A percentile compares a stretch with the other conserved stretches of the same genome.
phyloP scores from a whole-genome alignment of 2,113 vertebrate genomes.

The Tangachromis dhanisi region DNA sequence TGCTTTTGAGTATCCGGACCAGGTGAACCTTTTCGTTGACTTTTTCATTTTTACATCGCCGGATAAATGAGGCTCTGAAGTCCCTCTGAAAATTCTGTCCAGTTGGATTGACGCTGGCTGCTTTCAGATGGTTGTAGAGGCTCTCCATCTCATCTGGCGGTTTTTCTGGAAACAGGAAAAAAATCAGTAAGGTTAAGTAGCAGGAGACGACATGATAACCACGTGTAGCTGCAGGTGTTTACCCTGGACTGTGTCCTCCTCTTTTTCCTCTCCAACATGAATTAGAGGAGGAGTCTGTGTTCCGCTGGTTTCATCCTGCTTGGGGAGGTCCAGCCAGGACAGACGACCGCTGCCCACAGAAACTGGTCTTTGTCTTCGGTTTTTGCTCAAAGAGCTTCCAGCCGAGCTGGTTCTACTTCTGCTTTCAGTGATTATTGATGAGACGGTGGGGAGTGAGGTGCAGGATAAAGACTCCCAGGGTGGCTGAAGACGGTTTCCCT shows the following conservation, averaged over 20 bases:
- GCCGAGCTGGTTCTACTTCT: background rate
- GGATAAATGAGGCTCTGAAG: conserved; percentile 14
- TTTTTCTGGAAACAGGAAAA: background rate
- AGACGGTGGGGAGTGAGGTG: background rate
- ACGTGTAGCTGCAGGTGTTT: background rate
- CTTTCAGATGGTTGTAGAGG: conserved; percentile 9
- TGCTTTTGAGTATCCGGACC: conserved; percentile 83
- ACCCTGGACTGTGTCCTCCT: background rate
- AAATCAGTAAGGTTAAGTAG: background rate
- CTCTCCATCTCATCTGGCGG: background rate
- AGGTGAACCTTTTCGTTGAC: conserved; percentile 86
- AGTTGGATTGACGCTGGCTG: background rate
- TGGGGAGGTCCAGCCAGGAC: background rate
- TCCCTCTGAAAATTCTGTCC: background rate
- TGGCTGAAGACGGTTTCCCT: background rate
- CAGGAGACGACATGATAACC: background rate
- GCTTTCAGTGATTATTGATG: accelerated
- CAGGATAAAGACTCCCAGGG: background rate
- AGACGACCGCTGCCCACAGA: background rate
- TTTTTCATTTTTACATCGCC: conserved; percentile 81
- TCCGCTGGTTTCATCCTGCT: background rate
- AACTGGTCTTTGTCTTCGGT: background rate
- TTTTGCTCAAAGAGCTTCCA: background rate
- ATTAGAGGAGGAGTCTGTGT: background rate
- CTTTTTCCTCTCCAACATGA: background rate